phyloP scores from a whole-genome alignment of 2,888 invertebrate species.

The Leptinotarsa juncta region DNA sequence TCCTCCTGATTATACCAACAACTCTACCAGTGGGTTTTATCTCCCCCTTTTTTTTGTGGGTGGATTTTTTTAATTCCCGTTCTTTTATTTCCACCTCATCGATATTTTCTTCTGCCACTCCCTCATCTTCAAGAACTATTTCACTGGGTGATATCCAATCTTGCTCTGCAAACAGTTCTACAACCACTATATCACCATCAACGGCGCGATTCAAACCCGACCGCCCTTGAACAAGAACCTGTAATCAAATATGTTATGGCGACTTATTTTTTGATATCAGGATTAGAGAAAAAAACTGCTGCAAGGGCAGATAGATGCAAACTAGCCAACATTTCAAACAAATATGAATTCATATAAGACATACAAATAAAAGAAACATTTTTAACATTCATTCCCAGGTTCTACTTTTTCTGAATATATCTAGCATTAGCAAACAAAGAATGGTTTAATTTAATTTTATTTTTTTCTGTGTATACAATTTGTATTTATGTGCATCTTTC shows the following conservation, averaged over 20 bases:
- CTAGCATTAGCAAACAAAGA: too few species aligned
- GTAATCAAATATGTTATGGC: conserved; percentile 30
- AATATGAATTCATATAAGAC: too few species aligned
- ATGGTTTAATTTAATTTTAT: too few species aligned
- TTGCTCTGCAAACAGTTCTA: conserved; percentile 87
- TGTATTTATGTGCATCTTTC: too few species aligned
- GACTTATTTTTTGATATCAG: too few species aligned
- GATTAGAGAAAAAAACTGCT: too few species aligned
- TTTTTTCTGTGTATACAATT: too few species aligned
- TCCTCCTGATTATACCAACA: conserved; percentile 95
- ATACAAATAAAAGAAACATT: too few species aligned
- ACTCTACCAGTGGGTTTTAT: conserved; percentile 77
- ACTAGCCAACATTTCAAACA: too few species aligned
- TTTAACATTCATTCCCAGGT: too few species aligned
- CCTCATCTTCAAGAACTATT: conserved; percentile 82
- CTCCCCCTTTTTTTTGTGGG: conserved; percentile 52
- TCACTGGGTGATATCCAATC: conserved; percentile 94
- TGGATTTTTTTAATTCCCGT: conserved; percentile 52
- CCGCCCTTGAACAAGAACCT: conserved; percentile 88
- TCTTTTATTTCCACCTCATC: conserved; percentile 76
- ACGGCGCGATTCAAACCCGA: conserved; percentile 91
- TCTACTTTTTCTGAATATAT: too few species aligned
- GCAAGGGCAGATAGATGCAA: too few species aligned
- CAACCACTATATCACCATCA: conserved; percentile 93
- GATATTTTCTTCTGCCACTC: conserved; percentile 72